Evolutionary conservation across 2,888 invertebrate species (phyloP).

Genomic region (Ectemnius continuus): DNA sequence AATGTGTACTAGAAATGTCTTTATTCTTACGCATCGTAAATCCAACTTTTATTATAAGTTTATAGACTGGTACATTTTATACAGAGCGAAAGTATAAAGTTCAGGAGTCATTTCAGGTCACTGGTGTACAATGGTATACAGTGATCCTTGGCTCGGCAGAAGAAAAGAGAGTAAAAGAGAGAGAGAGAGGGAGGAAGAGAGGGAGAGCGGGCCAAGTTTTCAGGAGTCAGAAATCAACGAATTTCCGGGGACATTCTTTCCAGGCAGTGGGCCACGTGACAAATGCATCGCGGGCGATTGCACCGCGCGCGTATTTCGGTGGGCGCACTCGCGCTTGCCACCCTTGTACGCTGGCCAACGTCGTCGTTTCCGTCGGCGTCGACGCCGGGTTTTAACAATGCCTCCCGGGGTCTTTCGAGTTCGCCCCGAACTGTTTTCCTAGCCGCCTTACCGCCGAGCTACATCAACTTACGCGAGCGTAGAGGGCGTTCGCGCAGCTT

Average conservation of each 20-base stretch:
- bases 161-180: too few relatives aligned
- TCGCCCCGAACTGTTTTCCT: constrained; percentile 44
- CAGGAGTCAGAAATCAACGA: neutral
- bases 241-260: neutral
- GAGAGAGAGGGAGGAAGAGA: neutral
- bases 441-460: constrained; percentile 34
- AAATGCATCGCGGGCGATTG: constrained; percentile 16
- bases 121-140: too few relatives aligned
- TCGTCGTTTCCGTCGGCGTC: too few relatives aligned
- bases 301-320: neutral
- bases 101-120: too few relatives aligned
- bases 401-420: constrained; percentile 12
- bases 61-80: too few relatives aligned
- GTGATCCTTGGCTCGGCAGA: too few relatives aligned
- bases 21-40: too few relatives aligned
- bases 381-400: constrained; percentile 3
- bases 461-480: constrained; percentile 32
- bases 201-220: neutral
- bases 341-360: neutral
- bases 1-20: too few relatives aligned
- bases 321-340: neutral
- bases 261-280: constrained; percentile 2
- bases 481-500: constrained; percentile 25
- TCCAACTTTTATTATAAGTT: too few relatives aligned
- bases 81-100: too few relatives aligned